phyloP scores from a whole-genome alignment of 2,113 vertebrate species.

The Paramormyrops kingsleyae region DNA sequence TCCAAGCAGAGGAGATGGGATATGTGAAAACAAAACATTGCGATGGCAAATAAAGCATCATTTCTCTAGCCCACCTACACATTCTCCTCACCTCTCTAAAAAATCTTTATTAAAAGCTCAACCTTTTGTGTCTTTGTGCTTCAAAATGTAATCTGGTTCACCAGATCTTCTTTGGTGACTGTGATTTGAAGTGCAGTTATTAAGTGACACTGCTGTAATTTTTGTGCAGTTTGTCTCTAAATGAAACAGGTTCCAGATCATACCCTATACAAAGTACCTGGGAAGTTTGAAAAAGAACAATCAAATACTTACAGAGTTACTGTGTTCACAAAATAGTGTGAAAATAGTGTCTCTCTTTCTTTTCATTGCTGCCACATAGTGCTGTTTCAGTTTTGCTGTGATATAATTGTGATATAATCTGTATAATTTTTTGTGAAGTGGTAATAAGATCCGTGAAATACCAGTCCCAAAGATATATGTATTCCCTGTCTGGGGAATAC shows the following conservation, averaged over 20 bases:
- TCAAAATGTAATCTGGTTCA: neutral
- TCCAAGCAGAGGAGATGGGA: too few species aligned
- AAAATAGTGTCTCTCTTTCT: neutral
- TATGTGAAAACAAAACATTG: too few species aligned
- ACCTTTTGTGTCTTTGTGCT: neutral
- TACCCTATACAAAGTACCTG: too few species aligned
- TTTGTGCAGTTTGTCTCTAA: too few species aligned
- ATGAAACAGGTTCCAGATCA: too few species aligned
- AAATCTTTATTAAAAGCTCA: neutral
- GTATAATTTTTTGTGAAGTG: neutral
- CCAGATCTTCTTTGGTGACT: neutral
- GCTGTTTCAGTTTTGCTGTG: neutral
- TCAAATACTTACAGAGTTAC: neutral
- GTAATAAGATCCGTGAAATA: neutral
- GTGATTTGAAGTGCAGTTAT: neutral
- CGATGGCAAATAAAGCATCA: too few species aligned
- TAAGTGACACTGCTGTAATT: neutral
- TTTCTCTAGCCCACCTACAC: neutral
- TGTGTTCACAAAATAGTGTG: neutral
- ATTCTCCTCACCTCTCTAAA: neutral
- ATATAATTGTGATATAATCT: neutral
- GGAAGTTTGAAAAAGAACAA: too few species aligned
- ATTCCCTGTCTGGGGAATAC: neutral
- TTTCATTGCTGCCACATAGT: neutral
- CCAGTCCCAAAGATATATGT: neutral